Percentiles rank a stretch among this genome's conserved stretches.
Evolutionary conservation across 2,888 invertebrate genomes (phyloP).

Genomic region (Unio delphinus): DNA sequence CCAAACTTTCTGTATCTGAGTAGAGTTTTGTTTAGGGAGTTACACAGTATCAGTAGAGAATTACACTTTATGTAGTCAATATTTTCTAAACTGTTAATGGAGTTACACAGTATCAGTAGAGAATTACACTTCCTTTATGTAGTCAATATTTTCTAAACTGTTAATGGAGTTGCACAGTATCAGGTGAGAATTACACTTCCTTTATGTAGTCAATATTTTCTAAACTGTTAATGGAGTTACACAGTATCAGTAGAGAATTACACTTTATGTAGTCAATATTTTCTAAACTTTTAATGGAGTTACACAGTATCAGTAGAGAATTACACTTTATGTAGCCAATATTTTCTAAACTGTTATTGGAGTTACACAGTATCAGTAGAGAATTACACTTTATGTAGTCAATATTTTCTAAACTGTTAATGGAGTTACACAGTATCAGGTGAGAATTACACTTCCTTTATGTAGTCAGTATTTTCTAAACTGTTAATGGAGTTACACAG

Average conservation of each 20-base stretch:
- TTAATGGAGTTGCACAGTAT: background rate
- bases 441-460: too few relatives aligned
- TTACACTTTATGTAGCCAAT: too few relatives aligned
- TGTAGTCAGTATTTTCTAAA: too few relatives aligned
- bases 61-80: too few relatives aligned
- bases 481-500: slow-evolving; percentile 43
- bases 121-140: too few relatives aligned
- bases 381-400: too few relatives aligned
- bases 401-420: background rate
- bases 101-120: background rate
- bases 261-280: too few relatives aligned
- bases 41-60: slow-evolving; percentile 21
- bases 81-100: background rate
- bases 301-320: background rate
- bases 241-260: slow-evolving; percentile 42
- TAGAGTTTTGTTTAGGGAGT: background rate
- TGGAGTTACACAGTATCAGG: slow-evolving; percentile 43
- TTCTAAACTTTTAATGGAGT: background rate
- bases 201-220: too few relatives aligned
- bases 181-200: background rate
- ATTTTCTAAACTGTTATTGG: background rate
- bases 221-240: background rate
- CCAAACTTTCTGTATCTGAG: too few relatives aligned
- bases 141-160: too few relatives aligned
- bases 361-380: background rate